These are phyloP conservation scores for Liposcelis brunnea DNA, from an alignment of 2,888 invertebrate genomes.

Conservation along the genomic window DNA sequence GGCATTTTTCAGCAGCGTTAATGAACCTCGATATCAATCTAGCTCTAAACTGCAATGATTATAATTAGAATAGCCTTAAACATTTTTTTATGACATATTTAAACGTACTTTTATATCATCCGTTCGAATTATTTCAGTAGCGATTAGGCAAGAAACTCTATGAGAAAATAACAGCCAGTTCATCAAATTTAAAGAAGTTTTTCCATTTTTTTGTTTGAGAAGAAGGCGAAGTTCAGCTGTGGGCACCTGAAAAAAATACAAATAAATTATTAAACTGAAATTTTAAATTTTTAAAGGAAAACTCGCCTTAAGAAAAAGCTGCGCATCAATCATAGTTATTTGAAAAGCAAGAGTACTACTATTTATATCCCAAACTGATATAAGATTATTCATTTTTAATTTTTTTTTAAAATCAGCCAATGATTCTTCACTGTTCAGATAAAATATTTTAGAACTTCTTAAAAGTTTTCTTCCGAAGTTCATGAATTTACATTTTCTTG, in stretches of 20 bases:
- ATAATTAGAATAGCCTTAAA: conserved; percentile 18
- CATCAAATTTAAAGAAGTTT: conserved; percentile 32
- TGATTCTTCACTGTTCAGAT: no score
- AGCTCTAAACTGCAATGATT: conserved; percentile 27
- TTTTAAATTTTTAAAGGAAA: neutral
- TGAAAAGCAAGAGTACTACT: conserved; percentile 33
- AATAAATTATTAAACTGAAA: neutral
- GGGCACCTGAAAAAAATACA: conserved; percentile 26
- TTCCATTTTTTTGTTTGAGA: conserved; percentile 27
- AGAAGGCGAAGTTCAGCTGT: conserved; percentile 28
- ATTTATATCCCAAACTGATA: conserved; percentile 35
- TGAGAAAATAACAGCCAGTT: conserved; percentile 35
- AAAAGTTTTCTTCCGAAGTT: no score
- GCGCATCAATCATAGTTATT: conserved; percentile 34
- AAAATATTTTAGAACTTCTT: no score
- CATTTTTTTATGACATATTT: neutral
- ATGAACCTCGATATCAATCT: conserved; percentile 34
- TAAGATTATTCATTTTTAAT: conserved; percentile 6
- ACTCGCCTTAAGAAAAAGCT: conserved; percentile 27
- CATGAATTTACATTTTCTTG: neutral
- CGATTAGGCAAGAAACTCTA: conserved; percentile 31
- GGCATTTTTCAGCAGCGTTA: conserved; percentile 34
- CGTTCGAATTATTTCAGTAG: conserved; percentile 30
- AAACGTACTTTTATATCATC: conserved; percentile 14
- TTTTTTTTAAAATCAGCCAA: no score